Evolutionary conservation across 2,888 invertebrate genomes (phyloP).

Genomic region (Orchestes rusci): DNA sequence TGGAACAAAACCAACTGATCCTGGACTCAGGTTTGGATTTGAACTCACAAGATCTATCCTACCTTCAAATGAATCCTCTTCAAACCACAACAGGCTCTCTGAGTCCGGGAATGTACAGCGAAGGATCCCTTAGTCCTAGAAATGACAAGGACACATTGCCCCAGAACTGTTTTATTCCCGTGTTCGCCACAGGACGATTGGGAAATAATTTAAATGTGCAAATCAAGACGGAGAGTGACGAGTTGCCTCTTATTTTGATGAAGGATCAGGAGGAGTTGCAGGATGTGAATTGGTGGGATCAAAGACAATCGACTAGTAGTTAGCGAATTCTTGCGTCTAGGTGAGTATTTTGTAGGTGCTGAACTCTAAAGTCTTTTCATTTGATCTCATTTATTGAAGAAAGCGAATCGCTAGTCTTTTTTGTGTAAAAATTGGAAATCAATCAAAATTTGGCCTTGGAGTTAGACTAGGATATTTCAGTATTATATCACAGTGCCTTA

Average conservation of each 20-base stretch:
- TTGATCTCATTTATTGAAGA: too few relatives aligned
- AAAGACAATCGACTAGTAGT: conserved; percentile 29
- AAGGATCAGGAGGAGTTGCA: conserved; percentile 34
- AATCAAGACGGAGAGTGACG: conserved; percentile 25
- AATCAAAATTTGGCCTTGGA: too few relatives aligned
- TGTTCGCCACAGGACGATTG: conserved; percentile 31
- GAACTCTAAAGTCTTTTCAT: not conserved
- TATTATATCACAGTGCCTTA: not conserved
- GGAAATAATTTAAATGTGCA: conserved; percentile 25
- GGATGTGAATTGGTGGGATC: conserved; percentile 51
- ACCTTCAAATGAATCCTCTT: conserved; percentile 40
- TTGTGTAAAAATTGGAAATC: too few relatives aligned
- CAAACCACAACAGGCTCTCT: conserved; percentile 35
- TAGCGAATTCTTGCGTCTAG: conserved; percentile 1
- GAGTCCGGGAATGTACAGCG: conserved; percentile 41
- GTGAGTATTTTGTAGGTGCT: not conserved
- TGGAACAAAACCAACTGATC: conserved; percentile 46
- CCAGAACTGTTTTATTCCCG: conserved; percentile 33
- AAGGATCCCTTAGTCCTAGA: conserved; percentile 36
- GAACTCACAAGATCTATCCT: conserved; percentile 46
- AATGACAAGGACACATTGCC: conserved; percentile 9
- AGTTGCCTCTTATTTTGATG: conserved; percentile 39
- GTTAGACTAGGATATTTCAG: too few relatives aligned
- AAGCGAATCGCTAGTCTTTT: too few relatives aligned
- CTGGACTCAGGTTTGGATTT: conserved; percentile 49